phyloP scores from a whole-genome alignment of 2,797 vertebrate species.

The Loriculus beryllinus region DNA sequence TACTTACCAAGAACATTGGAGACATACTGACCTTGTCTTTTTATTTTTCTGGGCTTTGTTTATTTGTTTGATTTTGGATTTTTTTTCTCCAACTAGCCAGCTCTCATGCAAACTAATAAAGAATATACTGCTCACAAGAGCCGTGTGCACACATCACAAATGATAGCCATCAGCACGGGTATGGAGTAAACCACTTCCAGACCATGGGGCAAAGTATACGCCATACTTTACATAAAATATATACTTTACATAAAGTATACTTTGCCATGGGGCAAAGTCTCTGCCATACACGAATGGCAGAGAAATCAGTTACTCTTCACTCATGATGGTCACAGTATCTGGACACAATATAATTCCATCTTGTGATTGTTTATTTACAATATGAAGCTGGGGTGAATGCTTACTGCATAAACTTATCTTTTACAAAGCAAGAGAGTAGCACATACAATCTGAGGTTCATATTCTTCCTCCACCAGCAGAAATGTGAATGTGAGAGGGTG shows the following conservation, averaged over 20 bases:
- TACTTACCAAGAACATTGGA: background rate
- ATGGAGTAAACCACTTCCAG: background rate
- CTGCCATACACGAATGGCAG: background rate
- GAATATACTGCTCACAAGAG: background rate
- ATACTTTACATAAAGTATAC: too few relatives aligned
- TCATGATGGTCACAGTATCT: background rate
- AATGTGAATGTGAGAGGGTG: background rate
- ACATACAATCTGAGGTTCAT: background rate
- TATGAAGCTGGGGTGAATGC: background rate
- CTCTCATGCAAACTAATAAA: background rate
- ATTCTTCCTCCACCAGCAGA: background rate
- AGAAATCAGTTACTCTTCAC: background rate
- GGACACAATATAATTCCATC: background rate
- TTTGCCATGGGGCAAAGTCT: background rate
- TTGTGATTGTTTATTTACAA: background rate
- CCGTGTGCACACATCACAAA: background rate
- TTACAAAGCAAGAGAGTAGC: background rate
- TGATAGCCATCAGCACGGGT: background rate
- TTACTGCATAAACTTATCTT: background rate
- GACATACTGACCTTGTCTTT: background rate
- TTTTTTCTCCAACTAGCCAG: background rate
- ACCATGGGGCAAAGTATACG: background rate
- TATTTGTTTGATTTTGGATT: background rate
- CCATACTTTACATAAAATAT: too few relatives aligned
- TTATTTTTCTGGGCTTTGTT: background rate